Base-by-base conservation (phyloP, 2,888 invertebrate genomes). In the Conchocele bisecta region DNA sequence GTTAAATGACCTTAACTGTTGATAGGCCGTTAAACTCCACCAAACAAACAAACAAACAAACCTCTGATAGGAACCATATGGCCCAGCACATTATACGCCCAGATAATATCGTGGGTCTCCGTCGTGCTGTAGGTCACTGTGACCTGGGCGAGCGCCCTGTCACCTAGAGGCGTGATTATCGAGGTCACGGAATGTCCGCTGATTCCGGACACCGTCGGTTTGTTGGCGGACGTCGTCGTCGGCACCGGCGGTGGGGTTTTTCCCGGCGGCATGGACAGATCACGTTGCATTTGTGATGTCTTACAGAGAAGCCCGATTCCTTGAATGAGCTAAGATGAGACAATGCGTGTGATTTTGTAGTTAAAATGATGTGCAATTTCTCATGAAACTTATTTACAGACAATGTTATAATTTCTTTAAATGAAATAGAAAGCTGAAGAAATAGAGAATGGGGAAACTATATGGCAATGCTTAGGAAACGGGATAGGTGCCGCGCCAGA, bases 301-400 rank as follows among this genome's bases (percentile, higher is more conserved):
- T 33, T 41, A 24, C 76, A 76, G n/a, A 76, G 51, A 5, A 66
- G 29, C 20, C 68, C 58, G 2, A 76, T 37, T 15, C 68, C 61
- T 63, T 76, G 76, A 61, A 76, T 69, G 44, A 76, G 68, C 76
- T 76, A 56, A 15, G 69, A 60, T n/a, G n/a, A n/a, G n/a, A n/a
- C n/a, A n/a, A n/a, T n/a, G n/a, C n/a, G n/a, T n/a, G n/a, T n/a
- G n/a, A n/a, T n/a, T n/a, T n/a, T n/a, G n/a, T n/a, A n/a, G n/a
- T n/a, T n/a, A n/a, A n/a, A n/a, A n/a, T n/a, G n/a, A n/a, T n/a
- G n/a, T n/a, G n/a, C n/a, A n/a, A n/a, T n/a, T n/a, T n/a, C n/a
- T n/a, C n/a, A n/a, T n/a, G n/a, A n/a, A n/a, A n/a, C n/a, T n/a
- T n/a, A n/a, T n/a, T n/a, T n/a, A n/a, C n/a, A n/a, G n/a, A n/a